Conservation (phyloP, 2,113 vertebrate genomes). For the Eptatretus burgeri region DNA sequence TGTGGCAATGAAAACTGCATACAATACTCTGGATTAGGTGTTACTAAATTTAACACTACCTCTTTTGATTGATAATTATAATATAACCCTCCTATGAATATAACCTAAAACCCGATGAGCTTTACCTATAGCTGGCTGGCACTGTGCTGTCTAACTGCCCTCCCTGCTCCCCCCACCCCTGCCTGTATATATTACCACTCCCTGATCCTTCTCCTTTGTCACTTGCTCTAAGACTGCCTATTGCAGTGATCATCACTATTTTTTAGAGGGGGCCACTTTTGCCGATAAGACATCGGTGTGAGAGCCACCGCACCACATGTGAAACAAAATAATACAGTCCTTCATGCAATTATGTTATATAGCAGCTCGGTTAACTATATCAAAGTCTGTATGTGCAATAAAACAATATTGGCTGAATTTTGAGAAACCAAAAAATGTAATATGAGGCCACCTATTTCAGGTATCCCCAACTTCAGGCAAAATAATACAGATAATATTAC, state of each 20-base stretch:
- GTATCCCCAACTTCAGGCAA: too few relatives aligned
- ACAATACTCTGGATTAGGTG: too few relatives aligned
- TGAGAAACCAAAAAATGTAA: neutral
- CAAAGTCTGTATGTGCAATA: neutral
- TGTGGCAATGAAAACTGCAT: too few relatives aligned
- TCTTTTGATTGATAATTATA: too few relatives aligned
- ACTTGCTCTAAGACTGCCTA: neutral
- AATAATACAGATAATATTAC: neutral
- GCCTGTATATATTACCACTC: too few relatives aligned
- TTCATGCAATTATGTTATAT: neutral
- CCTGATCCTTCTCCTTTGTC: too few relatives aligned
- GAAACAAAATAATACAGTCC: neutral
- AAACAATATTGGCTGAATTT: neutral
- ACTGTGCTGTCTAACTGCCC: too few relatives aligned
- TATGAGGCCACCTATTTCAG: neutral
- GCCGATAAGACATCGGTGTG: neutral
- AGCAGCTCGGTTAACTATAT: neutral
- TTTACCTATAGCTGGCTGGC: too few relatives aligned
- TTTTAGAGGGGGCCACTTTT: neutral
- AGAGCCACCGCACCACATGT: neutral
- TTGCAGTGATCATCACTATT: neutral
- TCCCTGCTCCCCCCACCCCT: too few relatives aligned
- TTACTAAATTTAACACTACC: too few relatives aligned
- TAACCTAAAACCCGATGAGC: too few relatives aligned
- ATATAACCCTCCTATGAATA: too few relatives aligned